Base-by-base conservation (phyloP, 2,797 vertebrate species). In the Emys orbicularis region DNA sequence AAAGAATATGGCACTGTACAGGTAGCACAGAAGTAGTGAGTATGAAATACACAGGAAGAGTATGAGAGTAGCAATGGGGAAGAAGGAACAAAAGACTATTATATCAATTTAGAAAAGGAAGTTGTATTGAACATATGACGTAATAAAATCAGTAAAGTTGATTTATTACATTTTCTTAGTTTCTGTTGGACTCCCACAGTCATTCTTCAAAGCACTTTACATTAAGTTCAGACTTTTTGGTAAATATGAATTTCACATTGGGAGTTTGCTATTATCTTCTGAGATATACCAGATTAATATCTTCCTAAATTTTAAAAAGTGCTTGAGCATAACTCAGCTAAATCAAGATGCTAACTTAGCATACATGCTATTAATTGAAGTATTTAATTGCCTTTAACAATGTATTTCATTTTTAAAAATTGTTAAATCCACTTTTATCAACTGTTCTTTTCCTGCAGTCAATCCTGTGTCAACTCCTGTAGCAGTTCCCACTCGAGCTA, bases 391-490 rank as follows among this genome's bases (percentile, higher is more conserved):
- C 29, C 74, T 97, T 89, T 41, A 95, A 50, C 94, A 87, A 96
- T 90, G 96, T 79, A 93, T 88, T 89, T 96, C 52, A 77, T 96
- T 96, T 97, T 89, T 85, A 86, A 95, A 87, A 87, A 85, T 83
- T 50, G 59, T 77, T 97, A 94, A 90, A 94, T 89, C 81, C 79
- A 65, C 52, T 61, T 88, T 93, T 93, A 68, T 90, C 93, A 89
- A 96, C 90, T 96, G 34, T 31, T 52, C 92, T 96, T 98, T 97
- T 97, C 41, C 53, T 94, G 18, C 94, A 99, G 99, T 99, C 97
- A 98, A 98, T 90, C 97, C 98, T 29, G 96, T 98, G 5, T 95
- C 98, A 11, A 81, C 96, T 92, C 96, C 98, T 54, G 92, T 98
- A 84, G 98, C 95, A 29, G 44, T 98, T 86, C 97, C 98, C 77